These are phyloP conservation scores for Micropterix aruncella DNA, from an alignment of 2,888 invertebrate genomes.

Conservation along the genomic window DNA sequence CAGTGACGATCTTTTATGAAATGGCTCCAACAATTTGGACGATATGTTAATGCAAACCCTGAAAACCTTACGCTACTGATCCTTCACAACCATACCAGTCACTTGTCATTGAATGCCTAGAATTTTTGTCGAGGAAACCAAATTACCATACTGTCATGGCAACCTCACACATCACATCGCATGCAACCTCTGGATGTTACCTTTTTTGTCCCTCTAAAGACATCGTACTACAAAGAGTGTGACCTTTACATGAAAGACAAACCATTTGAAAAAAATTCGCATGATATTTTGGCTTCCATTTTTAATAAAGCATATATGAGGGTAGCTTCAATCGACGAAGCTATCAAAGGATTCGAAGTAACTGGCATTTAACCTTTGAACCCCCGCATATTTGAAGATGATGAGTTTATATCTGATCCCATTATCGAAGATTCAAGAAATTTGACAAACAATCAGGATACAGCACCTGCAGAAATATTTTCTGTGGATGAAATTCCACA, in stretches of 20 bases:
- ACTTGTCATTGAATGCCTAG: constrained; percentile 11
- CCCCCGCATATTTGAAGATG: constrained; percentile 1
- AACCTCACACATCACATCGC: constrained; percentile 10
- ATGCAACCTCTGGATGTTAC: constrained; percentile 10
- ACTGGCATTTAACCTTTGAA: constrained; percentile 1
- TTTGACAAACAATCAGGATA: not conserved
- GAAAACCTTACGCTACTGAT: constrained; percentile 13
- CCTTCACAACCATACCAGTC: constrained; percentile 13
- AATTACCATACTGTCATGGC: constrained; percentile 7
- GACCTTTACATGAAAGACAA: constrained; percentile 12
- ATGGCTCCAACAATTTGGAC: constrained; percentile 13
- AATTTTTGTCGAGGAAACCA: constrained; percentile 10
- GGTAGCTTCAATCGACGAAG: not conserved
- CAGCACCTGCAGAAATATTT: not conserved
- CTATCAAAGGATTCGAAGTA: not conserved
- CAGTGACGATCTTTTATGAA: constrained; percentile 13
- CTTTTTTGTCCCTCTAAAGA: constrained; percentile 13
- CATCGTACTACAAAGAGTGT: constrained; percentile 12
- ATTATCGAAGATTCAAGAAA: not conserved
- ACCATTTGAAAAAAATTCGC: constrained; percentile 3
- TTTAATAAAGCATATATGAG: constrained; percentile 1
- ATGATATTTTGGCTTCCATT: constrained; percentile 1
- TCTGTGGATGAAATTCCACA: not conserved
- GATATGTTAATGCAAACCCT: constrained; percentile 11
- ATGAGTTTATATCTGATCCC: not conserved